These are phyloP conservation scores for Jacana jacana DNA, from an alignment of 2,113 vertebrate species.

Conservation along the genomic window DNA sequence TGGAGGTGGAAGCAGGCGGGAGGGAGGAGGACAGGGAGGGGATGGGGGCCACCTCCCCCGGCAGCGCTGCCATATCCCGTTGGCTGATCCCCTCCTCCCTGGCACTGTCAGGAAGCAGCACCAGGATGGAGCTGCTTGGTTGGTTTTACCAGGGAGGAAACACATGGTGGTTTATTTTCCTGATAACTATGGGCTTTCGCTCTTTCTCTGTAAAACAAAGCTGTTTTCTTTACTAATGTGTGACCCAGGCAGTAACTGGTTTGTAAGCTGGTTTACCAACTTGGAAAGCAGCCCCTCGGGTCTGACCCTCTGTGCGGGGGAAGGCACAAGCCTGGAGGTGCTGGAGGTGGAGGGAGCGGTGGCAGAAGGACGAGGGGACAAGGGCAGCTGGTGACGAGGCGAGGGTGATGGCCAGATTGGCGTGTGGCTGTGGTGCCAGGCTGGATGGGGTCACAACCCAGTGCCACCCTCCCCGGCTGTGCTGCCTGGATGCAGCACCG, in stretches of 20 bases:
- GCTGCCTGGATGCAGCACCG: neutral
- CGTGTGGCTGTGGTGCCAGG: neutral
- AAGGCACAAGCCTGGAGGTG: neutral
- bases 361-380: neutral
- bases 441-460: neutral
- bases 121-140: neutral
- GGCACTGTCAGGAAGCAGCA: neutral
- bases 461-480: neutral
- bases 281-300: neutral
- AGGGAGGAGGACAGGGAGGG: neutral
- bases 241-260: neutral
- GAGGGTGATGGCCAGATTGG: neutral
- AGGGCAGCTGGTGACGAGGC: accelerated
- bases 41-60: neutral
- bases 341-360: neutral
- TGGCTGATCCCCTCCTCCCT: neutral
- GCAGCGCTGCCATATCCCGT: neutral
- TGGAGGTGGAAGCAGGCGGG: neutral
- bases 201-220: neutral
- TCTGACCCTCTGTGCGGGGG: neutral
- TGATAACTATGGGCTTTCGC: neutral
- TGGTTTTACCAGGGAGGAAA: neutral
- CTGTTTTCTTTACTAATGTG: neutral
- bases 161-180: neutral
- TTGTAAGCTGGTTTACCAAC: neutral